These are phyloP conservation scores for Campylomormyrus tamandua DNA, from an alignment of 2,113 vertebrate genomes.

Conservation along the genomic window DNA sequence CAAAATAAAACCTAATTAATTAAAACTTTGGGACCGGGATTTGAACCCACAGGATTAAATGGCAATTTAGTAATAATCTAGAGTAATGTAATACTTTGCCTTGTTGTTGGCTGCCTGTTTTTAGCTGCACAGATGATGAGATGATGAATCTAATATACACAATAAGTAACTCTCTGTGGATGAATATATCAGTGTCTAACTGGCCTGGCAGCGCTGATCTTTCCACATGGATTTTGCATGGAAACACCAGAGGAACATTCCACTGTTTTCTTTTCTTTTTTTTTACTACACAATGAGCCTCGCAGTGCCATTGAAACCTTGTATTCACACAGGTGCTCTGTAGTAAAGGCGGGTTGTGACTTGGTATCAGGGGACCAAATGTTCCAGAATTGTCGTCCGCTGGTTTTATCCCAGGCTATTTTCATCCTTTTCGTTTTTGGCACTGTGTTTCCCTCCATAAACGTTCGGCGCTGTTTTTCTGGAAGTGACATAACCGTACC, in stretches of 20 bases:
- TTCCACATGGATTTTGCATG: not conserved
- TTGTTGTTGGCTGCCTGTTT: not conserved
- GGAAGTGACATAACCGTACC: not conserved
- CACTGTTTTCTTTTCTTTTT: not conserved
- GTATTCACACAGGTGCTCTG: not conserved
- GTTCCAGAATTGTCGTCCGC: not conserved
- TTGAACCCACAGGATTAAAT: not conserved
- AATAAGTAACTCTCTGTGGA: not conserved
- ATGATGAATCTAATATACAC: not conserved
- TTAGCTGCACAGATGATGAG: not conserved
- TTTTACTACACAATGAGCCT: not conserved
- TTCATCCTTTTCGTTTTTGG: not conserved
- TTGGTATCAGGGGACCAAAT: not conserved
- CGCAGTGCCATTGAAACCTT: not conserved
- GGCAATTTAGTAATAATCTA: not conserved
- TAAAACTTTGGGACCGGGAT: not conserved
- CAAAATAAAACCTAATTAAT: not conserved
- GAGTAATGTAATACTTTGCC: too few relatives aligned
- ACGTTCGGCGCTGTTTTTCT: not conserved
- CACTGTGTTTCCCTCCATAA: not conserved
- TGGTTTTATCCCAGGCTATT: constrained; percentile 10
- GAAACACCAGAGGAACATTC: not conserved
- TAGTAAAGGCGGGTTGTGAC: not conserved
- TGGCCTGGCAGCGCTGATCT: not conserved
- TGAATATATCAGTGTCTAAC: not conserved